Percentiles rank a stretch among this genome's conserved stretches.
Conservation (phyloP, 2,888 invertebrate species). For the Tridacna crocea region DNA sequence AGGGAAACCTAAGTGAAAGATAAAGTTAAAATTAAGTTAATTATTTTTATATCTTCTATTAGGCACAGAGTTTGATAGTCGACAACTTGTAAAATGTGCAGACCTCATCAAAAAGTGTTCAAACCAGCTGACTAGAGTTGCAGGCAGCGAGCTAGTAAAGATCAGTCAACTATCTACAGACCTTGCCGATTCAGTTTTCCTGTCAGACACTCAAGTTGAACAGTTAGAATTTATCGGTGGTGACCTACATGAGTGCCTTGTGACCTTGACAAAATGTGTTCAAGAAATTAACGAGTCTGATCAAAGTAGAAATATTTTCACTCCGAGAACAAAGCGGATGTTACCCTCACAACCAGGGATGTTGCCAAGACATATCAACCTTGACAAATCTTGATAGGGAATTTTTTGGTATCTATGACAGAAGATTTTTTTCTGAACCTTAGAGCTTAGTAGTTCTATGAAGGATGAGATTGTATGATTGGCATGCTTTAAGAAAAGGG, state of each 20-base stretch:
- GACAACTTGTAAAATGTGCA: constrained; percentile 70
- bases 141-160: constrained; percentile 46
- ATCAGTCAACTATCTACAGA: constrained; percentile 10
- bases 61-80: constrained; percentile 67
- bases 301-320: constrained; percentile 19
- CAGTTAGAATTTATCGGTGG: constrained; percentile 67
- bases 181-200: constrained; percentile 56
- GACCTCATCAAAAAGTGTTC: constrained; percentile 73
- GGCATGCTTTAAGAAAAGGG: too few relatives aligned
- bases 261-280: constrained; percentile 62
- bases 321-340: constrained; percentile 54
- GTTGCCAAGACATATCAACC: not conserved
- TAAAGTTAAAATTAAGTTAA: too few relatives aligned
- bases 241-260: constrained; percentile 63
- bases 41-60: constrained; percentile 6
- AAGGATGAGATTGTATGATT: too few relatives aligned
- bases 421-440: too few relatives aligned
- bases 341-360: constrained; percentile 48
- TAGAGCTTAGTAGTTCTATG: too few relatives aligned
- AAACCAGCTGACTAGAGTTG: constrained; percentile 58
- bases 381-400: constrained; percentile 14
- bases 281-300: constrained; percentile 59
- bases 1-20: too few relatives aligned
- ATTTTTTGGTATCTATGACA: too few relatives aligned
- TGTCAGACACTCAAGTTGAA: constrained; percentile 73